Percentiles rank a stretch among this genome's conserved stretches.
These are phyloP conservation scores for Entelurus aequoreus DNA, from an alignment of 2,113 vertebrate species.

Conservation along the genomic window DNA sequence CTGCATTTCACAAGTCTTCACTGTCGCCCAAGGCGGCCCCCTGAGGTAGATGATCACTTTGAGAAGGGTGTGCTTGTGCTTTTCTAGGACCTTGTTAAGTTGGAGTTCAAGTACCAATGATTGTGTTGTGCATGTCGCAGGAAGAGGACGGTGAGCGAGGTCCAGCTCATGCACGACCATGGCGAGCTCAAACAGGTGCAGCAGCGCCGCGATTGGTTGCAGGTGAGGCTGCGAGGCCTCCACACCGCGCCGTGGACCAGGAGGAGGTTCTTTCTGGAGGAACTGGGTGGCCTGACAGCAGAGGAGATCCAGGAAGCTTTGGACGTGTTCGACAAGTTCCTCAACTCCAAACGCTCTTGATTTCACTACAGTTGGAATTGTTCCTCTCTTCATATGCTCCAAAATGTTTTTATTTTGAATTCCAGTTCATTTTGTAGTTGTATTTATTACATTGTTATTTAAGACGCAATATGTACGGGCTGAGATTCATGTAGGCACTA, in stretches of 20 bases:
- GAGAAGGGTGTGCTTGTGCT: too few species aligned
- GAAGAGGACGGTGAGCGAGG: conserved; percentile 85
- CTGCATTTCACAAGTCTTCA: conserved; percentile 68
- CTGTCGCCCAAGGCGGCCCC: conserved; percentile 70
- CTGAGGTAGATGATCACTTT: conserved; percentile 65
- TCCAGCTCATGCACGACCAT: conserved; percentile 89
- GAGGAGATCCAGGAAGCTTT: conserved; percentile 50
- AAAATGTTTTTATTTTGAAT: conserved; percentile 2
- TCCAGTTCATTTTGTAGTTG: conserved; percentile 14
- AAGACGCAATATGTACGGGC: conserved; percentile 1
- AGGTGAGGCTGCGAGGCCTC: conserved; percentile 77
- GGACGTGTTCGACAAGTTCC: conserved; percentile 43
- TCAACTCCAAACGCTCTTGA: conserved; percentile 36
- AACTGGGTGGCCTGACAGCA: conserved; percentile 48
- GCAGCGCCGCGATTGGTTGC: conserved; percentile 86
- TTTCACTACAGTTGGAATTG: not conserved
- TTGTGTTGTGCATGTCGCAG: conserved; percentile 52
- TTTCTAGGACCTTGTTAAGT: not conserved
- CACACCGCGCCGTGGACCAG: conserved; percentile 66
- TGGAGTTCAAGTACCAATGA: too few species aligned
- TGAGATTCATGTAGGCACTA: not conserved
- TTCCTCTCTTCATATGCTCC: too few species aligned
- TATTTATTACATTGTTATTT: conserved; percentile 34
- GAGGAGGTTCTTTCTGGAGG: conserved; percentile 51
- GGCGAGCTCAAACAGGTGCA: conserved; percentile 74